These are phyloP conservation scores for Hippocampus kuda DNA, from an alignment of 2,797 vertebrate species.

Conservation along the genomic window DNA sequence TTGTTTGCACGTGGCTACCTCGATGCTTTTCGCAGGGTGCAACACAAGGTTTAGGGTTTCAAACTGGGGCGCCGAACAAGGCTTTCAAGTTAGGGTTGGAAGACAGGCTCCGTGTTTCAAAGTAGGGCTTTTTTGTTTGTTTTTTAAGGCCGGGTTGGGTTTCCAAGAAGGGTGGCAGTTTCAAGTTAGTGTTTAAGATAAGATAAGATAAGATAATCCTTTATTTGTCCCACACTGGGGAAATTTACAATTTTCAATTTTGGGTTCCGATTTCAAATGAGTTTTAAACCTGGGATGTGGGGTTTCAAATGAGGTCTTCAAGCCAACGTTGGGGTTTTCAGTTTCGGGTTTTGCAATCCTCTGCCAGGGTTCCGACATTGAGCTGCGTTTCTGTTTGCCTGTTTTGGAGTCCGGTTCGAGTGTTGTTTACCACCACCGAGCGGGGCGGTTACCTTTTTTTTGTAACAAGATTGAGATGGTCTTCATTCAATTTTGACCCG, in stretches of 20 bases:
- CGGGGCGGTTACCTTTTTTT: background rate
- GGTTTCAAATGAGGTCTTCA: background rate
- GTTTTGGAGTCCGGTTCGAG: background rate
- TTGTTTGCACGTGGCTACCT: background rate
- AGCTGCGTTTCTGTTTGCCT: too few species aligned
- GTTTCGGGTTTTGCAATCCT: background rate
- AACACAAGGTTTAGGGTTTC: background rate
- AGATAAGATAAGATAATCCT: too few species aligned
- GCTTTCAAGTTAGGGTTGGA: too few species aligned
- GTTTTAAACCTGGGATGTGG: background rate
- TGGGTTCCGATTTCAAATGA: too few species aligned
- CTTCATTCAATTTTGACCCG: constrained; percentile 55
- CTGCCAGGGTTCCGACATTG: background rate
- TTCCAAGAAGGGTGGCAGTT: too few species aligned
- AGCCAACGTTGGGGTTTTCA: background rate
- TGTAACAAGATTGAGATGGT: constrained; percentile 22
- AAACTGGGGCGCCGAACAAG: background rate
- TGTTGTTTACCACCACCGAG: background rate
- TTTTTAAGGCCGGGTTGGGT: too few species aligned
- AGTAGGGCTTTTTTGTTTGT: too few species aligned
- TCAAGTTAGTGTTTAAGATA: too few species aligned
- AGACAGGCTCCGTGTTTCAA: too few species aligned
- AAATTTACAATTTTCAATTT: too few species aligned
- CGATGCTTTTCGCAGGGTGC: constrained; percentile 1
- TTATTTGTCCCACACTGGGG: too few species aligned